A percentile compares a stretch with the other conserved stretches of the same genome.
Conservation (phyloP, 2,888 invertebrate genomes). For the Caenorhabditis becei region DNA sequence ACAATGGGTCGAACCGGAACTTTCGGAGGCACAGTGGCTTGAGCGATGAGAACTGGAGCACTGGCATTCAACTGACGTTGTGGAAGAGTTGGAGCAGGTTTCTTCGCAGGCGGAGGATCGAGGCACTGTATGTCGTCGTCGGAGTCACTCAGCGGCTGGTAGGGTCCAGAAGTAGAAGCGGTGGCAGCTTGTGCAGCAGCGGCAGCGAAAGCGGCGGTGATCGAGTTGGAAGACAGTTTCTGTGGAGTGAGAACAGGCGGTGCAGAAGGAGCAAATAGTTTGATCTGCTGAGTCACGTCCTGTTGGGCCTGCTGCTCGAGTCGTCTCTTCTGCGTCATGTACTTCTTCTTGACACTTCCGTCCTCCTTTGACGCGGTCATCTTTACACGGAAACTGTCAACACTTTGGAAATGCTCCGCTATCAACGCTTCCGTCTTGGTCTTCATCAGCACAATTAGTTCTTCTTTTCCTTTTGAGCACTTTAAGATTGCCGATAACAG, state of each 20-base stretch:
- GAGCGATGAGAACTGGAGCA: not conserved
- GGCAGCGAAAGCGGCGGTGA: not conserved
- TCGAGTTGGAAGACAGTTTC: too few species aligned
- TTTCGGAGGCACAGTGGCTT: not conserved
- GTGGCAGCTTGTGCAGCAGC: not conserved
- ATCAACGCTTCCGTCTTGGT: slow-evolving; percentile 22
- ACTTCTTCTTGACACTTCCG: slow-evolving; percentile 13
- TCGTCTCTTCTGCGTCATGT: slow-evolving; percentile 21
- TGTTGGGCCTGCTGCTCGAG: slow-evolving; percentile 10
- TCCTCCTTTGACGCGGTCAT: not conserved
- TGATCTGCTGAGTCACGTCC: too few species aligned
- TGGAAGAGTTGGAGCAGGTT: not conserved
- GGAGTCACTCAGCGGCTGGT: slow-evolving; percentile 25
- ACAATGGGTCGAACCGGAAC: not conserved
- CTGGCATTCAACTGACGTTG: not conserved
- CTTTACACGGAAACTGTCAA: not conserved
- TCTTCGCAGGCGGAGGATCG: slow-evolving; percentile 38
- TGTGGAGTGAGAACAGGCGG: not conserved
- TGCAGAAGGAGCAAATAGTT: too few species aligned
- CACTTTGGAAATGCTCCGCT: slow-evolving; percentile 8
- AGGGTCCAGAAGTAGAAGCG: not conserved
- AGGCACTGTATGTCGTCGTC: slow-evolving; percentile 48
- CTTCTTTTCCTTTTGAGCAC: slow-evolving; percentile 25
- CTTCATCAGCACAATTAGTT: slow-evolving; percentile 28
- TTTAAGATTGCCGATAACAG: slow-evolving; percentile 16